Conservation (phyloP, 2,113 vertebrate genomes). For the Aspiorhynchus laticeps region DNA sequence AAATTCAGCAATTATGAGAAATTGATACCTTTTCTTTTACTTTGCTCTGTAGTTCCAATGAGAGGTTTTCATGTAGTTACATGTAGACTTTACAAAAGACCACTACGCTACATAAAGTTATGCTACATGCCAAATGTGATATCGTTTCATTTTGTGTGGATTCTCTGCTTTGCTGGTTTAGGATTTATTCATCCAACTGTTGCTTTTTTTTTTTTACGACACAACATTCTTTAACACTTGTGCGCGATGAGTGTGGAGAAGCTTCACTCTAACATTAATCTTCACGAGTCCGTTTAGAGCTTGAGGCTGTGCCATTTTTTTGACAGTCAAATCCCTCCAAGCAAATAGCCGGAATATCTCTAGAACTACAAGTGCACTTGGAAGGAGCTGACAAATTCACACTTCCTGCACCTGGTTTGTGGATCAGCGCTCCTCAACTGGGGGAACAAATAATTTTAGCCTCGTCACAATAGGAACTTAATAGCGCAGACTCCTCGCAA, state of each 20-base stretch:
- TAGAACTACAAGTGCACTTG: conserved; percentile 25
- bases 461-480: conserved; percentile 36
- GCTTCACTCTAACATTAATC: background rate
- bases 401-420: conserved; percentile 33
- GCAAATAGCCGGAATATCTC: conserved; percentile 32
- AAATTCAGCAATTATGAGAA: background rate
- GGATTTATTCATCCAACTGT: background rate
- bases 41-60: background rate
- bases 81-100: background rate
- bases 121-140: background rate
- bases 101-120: background rate
- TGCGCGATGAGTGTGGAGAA: background rate
- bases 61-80: background rate
- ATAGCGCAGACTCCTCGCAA: conserved; percentile 3
- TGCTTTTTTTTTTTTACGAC: background rate
- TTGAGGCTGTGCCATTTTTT: conserved; percentile 25
- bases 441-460: conserved; percentile 27
- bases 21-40: background rate
- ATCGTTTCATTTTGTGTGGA: background rate
- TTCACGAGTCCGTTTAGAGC: background rate
- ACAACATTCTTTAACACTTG: background rate
- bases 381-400: conserved; percentile 36
- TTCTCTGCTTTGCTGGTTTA: background rate
- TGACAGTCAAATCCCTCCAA: conserved; percentile 28
- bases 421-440: conserved; percentile 21